Evolutionary conservation across 2,113 vertebrate genomes (phyloP).

Genomic region (Sula dactylatra): DNA sequence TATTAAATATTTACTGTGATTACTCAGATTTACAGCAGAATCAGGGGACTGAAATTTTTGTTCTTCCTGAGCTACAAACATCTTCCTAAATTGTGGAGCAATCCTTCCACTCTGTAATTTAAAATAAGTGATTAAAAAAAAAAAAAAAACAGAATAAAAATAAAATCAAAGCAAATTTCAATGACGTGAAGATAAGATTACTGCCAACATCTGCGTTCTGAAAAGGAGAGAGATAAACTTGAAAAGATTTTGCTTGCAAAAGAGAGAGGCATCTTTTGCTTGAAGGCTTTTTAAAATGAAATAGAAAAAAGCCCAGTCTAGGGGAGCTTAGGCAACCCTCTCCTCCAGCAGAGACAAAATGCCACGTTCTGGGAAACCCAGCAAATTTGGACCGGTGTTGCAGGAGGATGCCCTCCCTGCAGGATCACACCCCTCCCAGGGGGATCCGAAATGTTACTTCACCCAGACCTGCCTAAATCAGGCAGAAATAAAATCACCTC

Average conservation of each 20-base stretch:
- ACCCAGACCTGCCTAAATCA: background rate
- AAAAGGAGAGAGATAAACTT: background rate
- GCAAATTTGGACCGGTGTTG: accelerated
- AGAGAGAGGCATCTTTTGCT: background rate
- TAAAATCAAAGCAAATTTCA: background rate
- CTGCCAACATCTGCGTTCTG: background rate
- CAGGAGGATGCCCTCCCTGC: background rate
- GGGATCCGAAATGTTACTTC: background rate
- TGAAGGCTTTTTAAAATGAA: background rate
- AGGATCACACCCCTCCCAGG: background rate
- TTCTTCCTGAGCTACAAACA: background rate
- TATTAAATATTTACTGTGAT: background rate
- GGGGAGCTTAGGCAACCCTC: background rate
- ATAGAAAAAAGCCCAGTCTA: accelerated
- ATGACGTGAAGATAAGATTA: background rate
- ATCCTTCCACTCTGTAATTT: background rate
- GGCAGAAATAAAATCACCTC: background rate
- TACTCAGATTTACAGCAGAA: background rate
- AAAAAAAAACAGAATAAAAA: background rate
- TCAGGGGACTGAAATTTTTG: background rate
- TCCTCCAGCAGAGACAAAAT: background rate
- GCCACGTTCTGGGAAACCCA: background rate
- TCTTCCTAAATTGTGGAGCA: background rate
- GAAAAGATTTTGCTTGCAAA: background rate
- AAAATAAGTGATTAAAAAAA: background rate